Evolutionary conservation across 2,113 vertebrate species (phyloP).

Genomic region (Ammospiza nelsoni): DNA sequence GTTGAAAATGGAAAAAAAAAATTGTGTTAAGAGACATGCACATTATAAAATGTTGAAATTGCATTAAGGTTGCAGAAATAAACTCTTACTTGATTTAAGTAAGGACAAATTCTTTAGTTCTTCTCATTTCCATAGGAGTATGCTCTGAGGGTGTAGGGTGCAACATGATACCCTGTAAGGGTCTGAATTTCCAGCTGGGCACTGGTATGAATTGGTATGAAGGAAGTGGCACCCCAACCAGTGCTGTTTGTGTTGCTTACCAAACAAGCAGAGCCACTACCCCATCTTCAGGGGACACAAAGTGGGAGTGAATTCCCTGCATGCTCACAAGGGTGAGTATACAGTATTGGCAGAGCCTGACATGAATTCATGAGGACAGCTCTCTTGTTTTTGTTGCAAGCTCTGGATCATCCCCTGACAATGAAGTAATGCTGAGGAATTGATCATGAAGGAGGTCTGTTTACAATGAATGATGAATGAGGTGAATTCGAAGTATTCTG

Average conservation of each 20-base stretch:
- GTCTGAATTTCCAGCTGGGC: neutral
- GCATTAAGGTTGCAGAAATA: neutral
- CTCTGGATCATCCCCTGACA: neutral
- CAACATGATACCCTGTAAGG: neutral
- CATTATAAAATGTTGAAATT: neutral
- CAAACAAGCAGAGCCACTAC: neutral
- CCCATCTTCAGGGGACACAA: neutral
- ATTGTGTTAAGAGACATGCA: fast-evolving
- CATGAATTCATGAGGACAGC: neutral
- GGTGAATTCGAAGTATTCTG: neutral
- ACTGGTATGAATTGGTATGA: neutral
- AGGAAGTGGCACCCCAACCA: neutral
- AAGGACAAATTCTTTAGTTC: neutral
- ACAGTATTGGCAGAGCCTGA: neutral
- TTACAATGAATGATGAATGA: neutral
- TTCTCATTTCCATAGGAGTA: fast-evolving
- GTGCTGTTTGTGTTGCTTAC: neutral
- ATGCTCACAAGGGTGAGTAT: fast-evolving
- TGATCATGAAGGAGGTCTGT: neutral
- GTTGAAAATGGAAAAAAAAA: neutral
- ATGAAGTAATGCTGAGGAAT: neutral
- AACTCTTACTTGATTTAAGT: neutral
- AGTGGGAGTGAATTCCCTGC: neutral
- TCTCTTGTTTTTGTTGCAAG: neutral
- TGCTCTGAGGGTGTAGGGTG: neutral